Evolutionary conservation across 2,888 invertebrate species (phyloP).

Genomic region (Ormyrus thymus): DNA sequence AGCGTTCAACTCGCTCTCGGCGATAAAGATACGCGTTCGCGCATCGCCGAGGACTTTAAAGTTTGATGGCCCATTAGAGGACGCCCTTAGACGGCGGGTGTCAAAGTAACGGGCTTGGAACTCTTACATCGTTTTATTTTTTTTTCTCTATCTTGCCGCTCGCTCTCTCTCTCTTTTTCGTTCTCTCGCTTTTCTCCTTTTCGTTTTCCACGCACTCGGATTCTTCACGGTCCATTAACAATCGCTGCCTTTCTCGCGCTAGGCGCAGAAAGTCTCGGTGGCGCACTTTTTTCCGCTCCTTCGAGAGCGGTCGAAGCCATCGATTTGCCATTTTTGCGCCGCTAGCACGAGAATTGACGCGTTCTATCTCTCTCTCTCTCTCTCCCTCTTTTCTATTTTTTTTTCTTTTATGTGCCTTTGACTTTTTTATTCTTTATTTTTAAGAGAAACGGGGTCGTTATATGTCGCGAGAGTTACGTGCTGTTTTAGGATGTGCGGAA

Average conservation of each 20-base stretch:
- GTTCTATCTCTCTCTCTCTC: slow-evolving; percentile 5
- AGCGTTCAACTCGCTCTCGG: slow-evolving; percentile 3
- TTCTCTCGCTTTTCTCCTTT: background rate
- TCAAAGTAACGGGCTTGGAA: slow-evolving; percentile 33
- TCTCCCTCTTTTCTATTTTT: background rate
- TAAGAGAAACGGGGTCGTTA: too few species aligned
- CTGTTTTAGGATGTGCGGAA: too few species aligned
- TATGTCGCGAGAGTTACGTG: too few species aligned
- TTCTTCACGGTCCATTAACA: slow-evolving; percentile 54
- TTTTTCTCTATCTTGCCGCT: slow-evolving; percentile 9
- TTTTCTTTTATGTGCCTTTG: too few species aligned
- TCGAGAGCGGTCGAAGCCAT: slow-evolving; percentile 7
- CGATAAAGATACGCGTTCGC: slow-evolving; percentile 44
- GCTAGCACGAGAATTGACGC: slow-evolving; percentile 16
- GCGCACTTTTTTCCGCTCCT: slow-evolving; percentile 7
- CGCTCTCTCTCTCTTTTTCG: background rate
- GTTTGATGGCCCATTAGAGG: slow-evolving; percentile 53
- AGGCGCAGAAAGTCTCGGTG: background rate
- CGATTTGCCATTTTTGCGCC: slow-evolving; percentile 43
- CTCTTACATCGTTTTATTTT: slow-evolving; percentile 29
- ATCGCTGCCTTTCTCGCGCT: slow-evolving; percentile 10
- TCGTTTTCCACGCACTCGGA: slow-evolving; percentile 25
- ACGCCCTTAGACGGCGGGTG: slow-evolving; percentile 14
- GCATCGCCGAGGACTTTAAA: slow-evolving; percentile 43
- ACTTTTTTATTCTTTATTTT: too few species aligned